phyloP scores from a whole-genome alignment of 1,140 invertebrate genomes.

The Apis cerana region DNA sequence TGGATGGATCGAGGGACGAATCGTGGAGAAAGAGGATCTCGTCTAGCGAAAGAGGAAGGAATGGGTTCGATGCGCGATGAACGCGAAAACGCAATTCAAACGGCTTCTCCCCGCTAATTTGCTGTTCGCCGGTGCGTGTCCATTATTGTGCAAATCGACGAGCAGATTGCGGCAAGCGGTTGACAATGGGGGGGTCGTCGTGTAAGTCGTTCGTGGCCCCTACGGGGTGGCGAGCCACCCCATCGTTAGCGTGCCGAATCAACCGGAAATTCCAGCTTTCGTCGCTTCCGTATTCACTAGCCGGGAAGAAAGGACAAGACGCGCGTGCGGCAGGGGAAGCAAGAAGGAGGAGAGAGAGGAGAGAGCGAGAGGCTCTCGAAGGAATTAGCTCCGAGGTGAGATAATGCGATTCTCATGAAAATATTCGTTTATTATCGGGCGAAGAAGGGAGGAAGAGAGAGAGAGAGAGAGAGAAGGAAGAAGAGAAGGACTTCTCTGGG shows the following conservation, averaged over 20 bases:
- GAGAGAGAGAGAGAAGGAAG: too few relatives aligned
- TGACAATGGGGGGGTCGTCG: slow-evolving; percentile 69
- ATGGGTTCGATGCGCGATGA: neutral
- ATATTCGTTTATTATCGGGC: slow-evolving; percentile 72
- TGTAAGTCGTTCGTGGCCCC: slow-evolving; percentile 57
- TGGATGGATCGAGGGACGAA: neutral
- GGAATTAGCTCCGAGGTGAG: slow-evolving; percentile 56
- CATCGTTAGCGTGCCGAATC: slow-evolving; percentile 81
- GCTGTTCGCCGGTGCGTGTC: slow-evolving; percentile 69
- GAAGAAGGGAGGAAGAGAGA: too few relatives aligned
- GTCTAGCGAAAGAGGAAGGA: neutral
- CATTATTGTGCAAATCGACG: slow-evolving; percentile 81
- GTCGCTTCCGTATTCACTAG: slow-evolving; percentile 75
- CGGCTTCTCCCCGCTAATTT: slow-evolving; percentile 76
- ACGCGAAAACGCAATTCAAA: slow-evolving; percentile 58
- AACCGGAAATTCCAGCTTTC: slow-evolving; percentile 82
- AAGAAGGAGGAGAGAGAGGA: neutral
- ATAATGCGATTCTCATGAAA: slow-evolving; percentile 77
- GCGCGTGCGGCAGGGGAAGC: slow-evolving; percentile 9
- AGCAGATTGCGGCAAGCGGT: slow-evolving; percentile 69
- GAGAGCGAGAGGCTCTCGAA: slow-evolving; percentile 23
- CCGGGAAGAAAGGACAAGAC: slow-evolving; percentile 10
- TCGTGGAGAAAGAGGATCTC: neutral
- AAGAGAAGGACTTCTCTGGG: neutral
- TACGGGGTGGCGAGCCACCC: slow-evolving; percentile 71